phyloP scores from a whole-genome alignment of 1,140 invertebrate genomes.

The Ips nitidus region DNA sequence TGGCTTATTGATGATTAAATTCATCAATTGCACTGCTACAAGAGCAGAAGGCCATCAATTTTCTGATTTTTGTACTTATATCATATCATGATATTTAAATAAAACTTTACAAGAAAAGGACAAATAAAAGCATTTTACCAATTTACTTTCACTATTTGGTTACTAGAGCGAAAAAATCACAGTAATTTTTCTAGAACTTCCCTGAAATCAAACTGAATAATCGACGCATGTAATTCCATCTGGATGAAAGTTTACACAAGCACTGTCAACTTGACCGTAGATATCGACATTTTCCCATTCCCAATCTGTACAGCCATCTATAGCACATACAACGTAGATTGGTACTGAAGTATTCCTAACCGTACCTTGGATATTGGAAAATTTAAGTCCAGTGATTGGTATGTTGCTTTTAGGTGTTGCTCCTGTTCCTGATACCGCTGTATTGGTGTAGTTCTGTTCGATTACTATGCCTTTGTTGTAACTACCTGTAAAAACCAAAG shows the following conservation, averaged over 20 bases:
- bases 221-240: slow-evolving; percentile 13
- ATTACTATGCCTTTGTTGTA: slow-evolving; percentile 18
- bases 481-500: slow-evolving; percentile 15
- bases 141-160: too few species aligned
- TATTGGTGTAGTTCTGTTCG: slow-evolving; percentile 28
- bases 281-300: slow-evolving; percentile 12
- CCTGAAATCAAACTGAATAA: not conserved
- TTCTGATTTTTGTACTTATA: too few species aligned
- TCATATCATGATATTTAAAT: too few species aligned
- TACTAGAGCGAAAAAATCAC: too few species aligned
- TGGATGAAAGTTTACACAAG: slow-evolving; percentile 24
- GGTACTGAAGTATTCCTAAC: slow-evolving; percentile 7
- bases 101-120: not conserved
- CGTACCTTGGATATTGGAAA: slow-evolving; percentile 13
- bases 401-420: slow-evolving; percentile 15
- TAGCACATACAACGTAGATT: slow-evolving; percentile 19
- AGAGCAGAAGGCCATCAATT: too few species aligned
- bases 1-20: too few species aligned
- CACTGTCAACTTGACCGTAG: slow-evolving; percentile 10
- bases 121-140: not conserved
- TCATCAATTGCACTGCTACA: too few species aligned
- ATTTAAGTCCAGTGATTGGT: slow-evolving; percentile 8
- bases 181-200: too few species aligned
- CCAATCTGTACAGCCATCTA: slow-evolving; percentile 16
- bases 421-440: slow-evolving; percentile 1